Base-by-base conservation (phyloP, 2,888 invertebrate species). In the Melolontha melolontha region DNA sequence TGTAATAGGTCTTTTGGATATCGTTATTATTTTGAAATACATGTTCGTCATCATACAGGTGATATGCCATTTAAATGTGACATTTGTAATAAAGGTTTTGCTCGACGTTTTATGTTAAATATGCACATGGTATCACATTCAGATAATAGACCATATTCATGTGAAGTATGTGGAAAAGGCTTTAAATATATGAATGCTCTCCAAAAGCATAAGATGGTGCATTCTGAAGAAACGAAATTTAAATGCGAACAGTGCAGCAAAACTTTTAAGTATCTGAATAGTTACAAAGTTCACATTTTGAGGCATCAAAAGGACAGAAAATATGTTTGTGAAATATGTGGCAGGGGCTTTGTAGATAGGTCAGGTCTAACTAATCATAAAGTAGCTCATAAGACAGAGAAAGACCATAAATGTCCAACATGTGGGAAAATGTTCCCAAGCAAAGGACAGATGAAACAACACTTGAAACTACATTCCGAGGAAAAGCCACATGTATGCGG, bases 251-350 rank as follows among this genome's bases (percentile, higher is more conserved):
- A 42, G 14, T 59, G 59, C 29, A 59, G 14, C n/a, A 44, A 44
- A 44, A 44, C 27, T 12, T 59, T 59, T 59, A 59, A 44, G 27
- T 42, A 42, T 0, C 29, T 29, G 8, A 44, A 44, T 1, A 14
- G 29, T 7, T 14, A 44, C 1, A 44, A 44, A 12, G 42, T 27
- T 8, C 59, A 59, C 16, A 44, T 44, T 6, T 8, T 29, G 16
- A 42, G 44, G 11, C 59, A 59, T 29, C 22, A 42, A 10, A 44
- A 44, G 1, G 44, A 59, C 8, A 27, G 44, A 14, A 29, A 42
- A 10, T 59, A 59, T 44, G 29, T 59, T 10, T 59, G 59, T 44
- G 59, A 59, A 16, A 44, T 59, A 5, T 59, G 59, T 14, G 59
- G 59, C 2, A 44, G 42, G 12, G 27, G 42, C 10, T 59, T 59